Base-by-base conservation (phyloP, 2,888 invertebrate genomes). In the Ochropleura leucogaster region DNA sequence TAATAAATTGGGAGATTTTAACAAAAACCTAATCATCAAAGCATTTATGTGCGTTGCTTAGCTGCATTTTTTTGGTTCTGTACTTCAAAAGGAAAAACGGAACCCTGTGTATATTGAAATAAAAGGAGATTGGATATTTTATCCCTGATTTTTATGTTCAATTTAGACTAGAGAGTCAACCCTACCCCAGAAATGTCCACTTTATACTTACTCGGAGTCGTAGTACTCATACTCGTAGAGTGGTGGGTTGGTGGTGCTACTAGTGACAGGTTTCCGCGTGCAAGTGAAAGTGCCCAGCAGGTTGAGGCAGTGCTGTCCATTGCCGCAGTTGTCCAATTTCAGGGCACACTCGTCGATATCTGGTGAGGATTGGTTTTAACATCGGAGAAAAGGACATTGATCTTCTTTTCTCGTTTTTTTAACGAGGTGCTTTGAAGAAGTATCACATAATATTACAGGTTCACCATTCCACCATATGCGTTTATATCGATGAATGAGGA, bases 221-320 rank as follows among this genome's bases (percentile, higher is more conserved):
- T 95, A 95, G 71, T 96, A 95, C 64, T 93, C 93, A 78, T 95
- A 95, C n/a, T 94, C 94, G 46, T 92, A 93, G 0, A 83, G 46
- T 0, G 90, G 89, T 1, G 80, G 68, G 49, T 78, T 67, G 46
- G 79, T 66, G 42, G 88, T 88, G 20, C 90, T 89, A 12, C 89
- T 87, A 44, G 89, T 85, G 49, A 88, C 76, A 20, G 89, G 82
- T 0, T 90, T 74, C 5, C 93, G 90, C 0, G 98, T 97, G 93
- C 99, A 99, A 62, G 98, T 97, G 94, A 98, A 99, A 0, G 98
- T 97, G 0, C 99, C 99, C 97, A 98, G 98, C 47, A 98, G 97
- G 92, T 99, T 99, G n/a, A 98, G 96, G 91, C 99, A 99, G 89
- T 99, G 98, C 16, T 89, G 88, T 0, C 93, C 94, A 0, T 89